phyloP scores from a whole-genome alignment of 92 coral and sea anemone species.

The Epizoanthus illoricatus region DNA sequence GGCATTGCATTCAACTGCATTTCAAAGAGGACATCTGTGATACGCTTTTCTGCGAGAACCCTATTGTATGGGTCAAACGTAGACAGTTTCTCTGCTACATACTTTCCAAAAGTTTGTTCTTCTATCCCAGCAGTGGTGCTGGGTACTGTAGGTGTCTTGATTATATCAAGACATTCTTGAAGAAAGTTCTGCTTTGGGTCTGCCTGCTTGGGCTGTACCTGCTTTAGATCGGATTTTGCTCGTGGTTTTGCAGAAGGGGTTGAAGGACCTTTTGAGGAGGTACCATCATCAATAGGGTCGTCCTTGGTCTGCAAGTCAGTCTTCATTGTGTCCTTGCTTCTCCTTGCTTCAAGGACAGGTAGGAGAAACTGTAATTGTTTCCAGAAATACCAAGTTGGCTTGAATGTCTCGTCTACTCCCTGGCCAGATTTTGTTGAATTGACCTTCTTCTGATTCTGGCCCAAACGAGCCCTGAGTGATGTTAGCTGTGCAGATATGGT shows the following conservation, averaged over 20 bases:
- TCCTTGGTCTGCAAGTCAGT: neutral
- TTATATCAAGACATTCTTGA: neutral
- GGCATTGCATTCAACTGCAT: neutral
- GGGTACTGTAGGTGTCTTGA: neutral
- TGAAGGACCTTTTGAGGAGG: neutral
- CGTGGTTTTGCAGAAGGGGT: neutral
- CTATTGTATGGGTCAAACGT: neutral
- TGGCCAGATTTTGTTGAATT: constrained; percentile 27
- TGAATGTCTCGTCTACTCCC: constrained; percentile 47
- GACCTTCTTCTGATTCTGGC: neutral
- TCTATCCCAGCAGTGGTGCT: neutral
- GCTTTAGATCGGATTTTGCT: neutral
- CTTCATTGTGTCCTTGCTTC: constrained; percentile 22
- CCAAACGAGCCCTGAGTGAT: neutral
- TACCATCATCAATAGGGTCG: neutral
- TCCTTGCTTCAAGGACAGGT: constrained; percentile 34
- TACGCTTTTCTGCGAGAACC: neutral
- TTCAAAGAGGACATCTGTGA: neutral
- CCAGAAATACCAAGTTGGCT: constrained; percentile 39
- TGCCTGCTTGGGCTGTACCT: neutral
- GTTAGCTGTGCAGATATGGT: neutral
- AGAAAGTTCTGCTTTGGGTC: neutral
- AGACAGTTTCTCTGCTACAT: neutral
- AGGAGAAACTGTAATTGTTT: constrained; percentile 34
- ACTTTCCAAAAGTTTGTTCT: neutral